These are phyloP conservation scores for Cercocebus atys DNA, from an alignment of 2,113 vertebrate species.

Conservation along the genomic window DNA sequence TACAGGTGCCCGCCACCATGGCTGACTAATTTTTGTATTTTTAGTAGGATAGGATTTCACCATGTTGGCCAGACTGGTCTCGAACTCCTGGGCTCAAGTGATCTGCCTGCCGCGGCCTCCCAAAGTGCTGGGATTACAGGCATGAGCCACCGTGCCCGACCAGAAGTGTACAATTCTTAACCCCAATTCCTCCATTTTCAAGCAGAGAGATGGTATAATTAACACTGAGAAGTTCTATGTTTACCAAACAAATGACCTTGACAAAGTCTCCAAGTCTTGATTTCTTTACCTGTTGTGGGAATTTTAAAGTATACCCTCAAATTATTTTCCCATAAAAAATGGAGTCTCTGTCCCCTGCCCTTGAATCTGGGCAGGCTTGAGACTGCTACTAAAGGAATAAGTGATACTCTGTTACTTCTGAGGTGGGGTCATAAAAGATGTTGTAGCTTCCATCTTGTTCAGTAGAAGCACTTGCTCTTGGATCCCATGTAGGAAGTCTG, in stretches of 20 bases:
- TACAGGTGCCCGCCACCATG: too few relatives aligned
- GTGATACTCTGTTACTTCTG: background rate
- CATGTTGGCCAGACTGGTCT: too few relatives aligned
- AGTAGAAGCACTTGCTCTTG: background rate
- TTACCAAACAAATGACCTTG: background rate
- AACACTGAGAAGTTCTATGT: background rate
- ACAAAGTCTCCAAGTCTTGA: background rate
- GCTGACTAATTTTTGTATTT: too few relatives aligned
- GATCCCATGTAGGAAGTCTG: background rate
- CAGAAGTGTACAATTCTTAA: background rate
- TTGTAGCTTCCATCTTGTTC: background rate
- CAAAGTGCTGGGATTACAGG: too few relatives aligned
- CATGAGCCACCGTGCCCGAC: too few relatives aligned
- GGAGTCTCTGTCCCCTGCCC: background rate
- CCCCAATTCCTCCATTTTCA: background rate
- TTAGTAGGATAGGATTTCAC: too few relatives aligned
- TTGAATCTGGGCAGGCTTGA: background rate
- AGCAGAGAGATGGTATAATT: background rate
- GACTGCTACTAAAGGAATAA: background rate
- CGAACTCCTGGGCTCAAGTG: too few relatives aligned
- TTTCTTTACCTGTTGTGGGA: background rate
- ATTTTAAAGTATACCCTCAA: background rate
- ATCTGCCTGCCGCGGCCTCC: too few relatives aligned
- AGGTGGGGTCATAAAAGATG: background rate
- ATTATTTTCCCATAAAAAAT: background rate